Base-by-base conservation (phyloP, 2,113 vertebrate genomes). In the Colius striatus region DNA sequence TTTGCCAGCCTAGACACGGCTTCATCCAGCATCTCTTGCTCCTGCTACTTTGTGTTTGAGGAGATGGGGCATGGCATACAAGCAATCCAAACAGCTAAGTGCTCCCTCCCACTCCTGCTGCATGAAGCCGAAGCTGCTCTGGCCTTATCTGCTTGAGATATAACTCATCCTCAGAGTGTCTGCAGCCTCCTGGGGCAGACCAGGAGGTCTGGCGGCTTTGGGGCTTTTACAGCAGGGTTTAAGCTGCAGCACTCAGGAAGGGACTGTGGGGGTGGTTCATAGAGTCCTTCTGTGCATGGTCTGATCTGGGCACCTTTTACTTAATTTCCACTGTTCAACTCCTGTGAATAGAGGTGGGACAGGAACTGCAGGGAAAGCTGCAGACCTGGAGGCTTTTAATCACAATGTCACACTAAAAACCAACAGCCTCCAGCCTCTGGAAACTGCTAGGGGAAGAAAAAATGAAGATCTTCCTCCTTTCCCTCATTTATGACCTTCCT, bases 81-180 rank as follows among this genome's bases (percentile, higher is more conserved):
- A 76, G 25, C 23, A 26, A 22, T 21, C 41, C 48, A 16, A 51
- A 36, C 7, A 34, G 41, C 45, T 36, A 6, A 5, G 22, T 26
- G 16, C 41, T 83, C 58, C 16, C 48, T 83, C 48, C 61, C 11
- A 1, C n/a, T 63, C 57, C 48, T 51, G 34, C 48, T 51, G 34
- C 80, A 34, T 1, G 5, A 90, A 85, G n/a, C 48, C 57, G 43
- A 58, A 20, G 27, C 29, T 92, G 32, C 45, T 43, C 80, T 57
- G 67, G 45, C 41, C 10, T 34, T 65, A 13, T 10, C 50, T 61
- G 11, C 41, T 80, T 20, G 32, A 73, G 50, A 32, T n/a, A 61
- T 30, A 6, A 6, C 36, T 63, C 30, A 57, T 17, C 43, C 16
- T 63, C 38, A 23, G 0, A 1, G 0, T 11, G 60, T n/a, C n/a